A percentile compares a stretch with the other conserved stretches of the same genome.
Conservation (phyloP, 2,113 vertebrate genomes). For the Parus major region DNA sequence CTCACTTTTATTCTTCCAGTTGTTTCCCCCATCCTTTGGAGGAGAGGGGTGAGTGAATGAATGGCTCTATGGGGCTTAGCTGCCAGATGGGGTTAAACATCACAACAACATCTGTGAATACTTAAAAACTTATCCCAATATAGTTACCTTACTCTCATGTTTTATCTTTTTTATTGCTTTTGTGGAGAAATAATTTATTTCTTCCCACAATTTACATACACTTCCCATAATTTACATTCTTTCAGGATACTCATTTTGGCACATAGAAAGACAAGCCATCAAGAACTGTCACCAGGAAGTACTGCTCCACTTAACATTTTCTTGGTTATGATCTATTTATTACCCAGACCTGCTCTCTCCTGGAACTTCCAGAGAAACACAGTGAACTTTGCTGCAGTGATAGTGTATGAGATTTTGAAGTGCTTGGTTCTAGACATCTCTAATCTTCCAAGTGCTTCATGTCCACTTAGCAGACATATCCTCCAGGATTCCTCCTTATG, state of each 20-base stretch:
- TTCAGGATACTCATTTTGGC: neutral
- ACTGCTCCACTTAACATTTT: neutral
- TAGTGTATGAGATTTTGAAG: neutral
- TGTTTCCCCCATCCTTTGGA: neutral
- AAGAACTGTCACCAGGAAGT: neutral
- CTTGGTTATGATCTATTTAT: neutral
- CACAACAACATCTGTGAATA: neutral
- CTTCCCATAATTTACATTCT: neutral
- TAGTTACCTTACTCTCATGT: accelerated
- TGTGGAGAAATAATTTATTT: too few species aligned
- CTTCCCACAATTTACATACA: neutral
- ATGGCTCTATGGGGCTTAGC: neutral
- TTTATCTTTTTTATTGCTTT: neutral
- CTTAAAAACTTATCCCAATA: neutral
- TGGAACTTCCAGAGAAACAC: neutral
- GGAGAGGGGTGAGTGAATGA: neutral
- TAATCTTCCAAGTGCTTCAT: neutral
- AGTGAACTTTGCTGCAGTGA: neutral
- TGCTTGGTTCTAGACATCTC: neutral
- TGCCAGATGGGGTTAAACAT: neutral
- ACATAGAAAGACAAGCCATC: neutral
- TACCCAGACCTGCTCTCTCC: neutral
- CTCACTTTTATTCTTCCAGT: neutral
- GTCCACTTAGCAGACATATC: neutral
- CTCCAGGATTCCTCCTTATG: neutral